Evolutionary conservation across 1,140 invertebrate genomes (phyloP).

Genomic region (Triops cancriformis): DNA sequence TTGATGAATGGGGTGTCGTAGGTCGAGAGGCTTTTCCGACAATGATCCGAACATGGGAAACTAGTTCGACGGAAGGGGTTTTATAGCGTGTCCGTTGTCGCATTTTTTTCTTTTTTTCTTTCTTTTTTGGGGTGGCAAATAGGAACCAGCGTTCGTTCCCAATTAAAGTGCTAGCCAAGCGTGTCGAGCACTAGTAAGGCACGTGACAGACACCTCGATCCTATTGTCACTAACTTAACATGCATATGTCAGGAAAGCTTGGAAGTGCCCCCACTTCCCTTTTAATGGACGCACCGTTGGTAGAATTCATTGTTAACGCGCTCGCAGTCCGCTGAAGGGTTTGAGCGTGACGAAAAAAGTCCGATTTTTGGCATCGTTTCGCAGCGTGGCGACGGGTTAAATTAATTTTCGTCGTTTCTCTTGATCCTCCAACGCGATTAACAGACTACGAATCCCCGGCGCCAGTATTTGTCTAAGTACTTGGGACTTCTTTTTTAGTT

Average conservation of each 20-base stretch:
- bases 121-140: not conserved
- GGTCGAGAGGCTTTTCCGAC: too few relatives aligned
- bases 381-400: not conserved
- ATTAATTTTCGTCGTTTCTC: not conserved
- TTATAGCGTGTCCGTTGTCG: not conserved
- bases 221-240: slow-evolving; percentile 6
- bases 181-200: not conserved
- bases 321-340: not conserved
- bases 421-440: not conserved
- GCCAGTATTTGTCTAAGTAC: too few relatives aligned
- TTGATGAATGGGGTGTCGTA: too few relatives aligned
- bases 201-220: not conserved
- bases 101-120: not conserved
- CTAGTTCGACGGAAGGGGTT: not conserved
- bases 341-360: not conserved
- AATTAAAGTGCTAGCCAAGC: slow-evolving; percentile 2
- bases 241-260: slow-evolving; percentile 6
- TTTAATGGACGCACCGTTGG: not conserved
- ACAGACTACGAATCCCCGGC: not conserved
- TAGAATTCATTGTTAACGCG: not conserved
- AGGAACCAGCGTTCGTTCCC: not conserved
- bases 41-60: too few relatives aligned
- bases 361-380: not conserved
- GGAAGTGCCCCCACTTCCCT: not conserved
- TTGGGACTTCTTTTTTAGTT: too few relatives aligned